Base-by-base conservation (phyloP, 2,888 invertebrate species). In the Heliothis peltigera region DNA sequence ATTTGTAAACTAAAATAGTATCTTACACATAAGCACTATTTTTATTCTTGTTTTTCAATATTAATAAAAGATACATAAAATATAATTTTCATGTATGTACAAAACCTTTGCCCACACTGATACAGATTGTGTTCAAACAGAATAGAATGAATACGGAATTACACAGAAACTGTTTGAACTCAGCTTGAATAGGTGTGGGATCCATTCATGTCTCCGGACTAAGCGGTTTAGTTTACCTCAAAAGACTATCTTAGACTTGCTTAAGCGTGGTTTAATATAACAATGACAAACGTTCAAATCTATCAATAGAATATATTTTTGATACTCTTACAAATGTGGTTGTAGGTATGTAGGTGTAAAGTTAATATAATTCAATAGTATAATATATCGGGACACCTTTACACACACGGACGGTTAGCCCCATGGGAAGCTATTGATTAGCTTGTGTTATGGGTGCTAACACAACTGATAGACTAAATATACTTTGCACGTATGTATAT, bases 201-300 rank as follows among this genome's bases (percentile, higher is more conserved):
- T 32, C 44, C 47, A 58, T 58, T 48, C 39, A 66, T 18, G 39
- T 39, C 4, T 28, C n/a, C 44, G 32, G 22, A 46, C 53, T 66
- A 66, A 73, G 53, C 19, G 59, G 53, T 54, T 70, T 49, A 66
- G 39, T 39, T 48, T 22, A 44, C 59, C 25, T 44, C 22, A 53
- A 19, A 66, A 25, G 19, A 17, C 48, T 44, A 39, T 53, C 39
- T 35, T 32, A 66, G 32, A 8, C 44, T 17, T n/a, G 18, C 8
- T 8, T 51, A 18, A 51, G 39, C 19, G 25, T 8, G 51, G 51
- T 10, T 21, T 39, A 17, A 12, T 43, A 21, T 18, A 8, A 32
- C 17, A 66, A 42, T 58, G 47, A 35, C 19, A 42, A 0, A 0
- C 15, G 25, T 22, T 44, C 12, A 28, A 10, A 53, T 15, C 19